Evolutionary conservation across 2,888 invertebrate genomes (phyloP).

Genomic region (Dione vanillae): DNA sequence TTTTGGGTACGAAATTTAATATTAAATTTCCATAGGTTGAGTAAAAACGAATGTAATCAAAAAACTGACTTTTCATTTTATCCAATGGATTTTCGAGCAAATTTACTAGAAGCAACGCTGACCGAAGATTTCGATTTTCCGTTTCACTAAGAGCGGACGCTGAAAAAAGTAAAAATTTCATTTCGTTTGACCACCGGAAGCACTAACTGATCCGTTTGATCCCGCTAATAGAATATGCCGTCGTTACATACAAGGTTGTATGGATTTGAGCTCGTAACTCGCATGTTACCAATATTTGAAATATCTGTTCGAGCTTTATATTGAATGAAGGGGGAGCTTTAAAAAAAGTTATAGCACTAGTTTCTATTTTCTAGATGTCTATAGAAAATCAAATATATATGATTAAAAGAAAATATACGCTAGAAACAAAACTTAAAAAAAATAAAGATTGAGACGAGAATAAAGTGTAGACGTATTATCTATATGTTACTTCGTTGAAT

Average conservation of each 20-base stretch:
- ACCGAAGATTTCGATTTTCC: constrained; percentile 47
- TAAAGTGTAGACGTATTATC: background rate
- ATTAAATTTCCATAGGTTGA: constrained; percentile 4
- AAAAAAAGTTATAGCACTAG: background rate
- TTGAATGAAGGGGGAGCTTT: background rate
- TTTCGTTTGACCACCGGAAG: constrained; percentile 62
- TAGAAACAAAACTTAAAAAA: constrained; percentile 8
- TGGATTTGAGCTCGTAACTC: background rate
- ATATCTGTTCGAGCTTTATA: background rate
- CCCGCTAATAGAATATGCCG: constrained; percentile 61
- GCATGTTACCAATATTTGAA: background rate
- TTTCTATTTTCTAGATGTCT: background rate
- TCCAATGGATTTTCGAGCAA: constrained; percentile 35
- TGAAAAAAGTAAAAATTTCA: constrained; percentile 55
- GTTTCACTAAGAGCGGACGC: constrained; percentile 43
- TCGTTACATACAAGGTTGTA: constrained; percentile 5
- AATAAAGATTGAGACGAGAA: constrained; percentile 8
- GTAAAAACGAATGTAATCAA: constrained; percentile 15
- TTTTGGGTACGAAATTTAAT: background rate
- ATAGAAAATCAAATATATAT: background rate
- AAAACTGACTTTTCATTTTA: constrained; percentile 19
- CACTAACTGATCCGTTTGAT: constrained; percentile 68
- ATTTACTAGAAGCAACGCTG: constrained; percentile 39
- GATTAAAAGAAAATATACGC: background rate
- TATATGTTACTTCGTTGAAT: constrained; percentile 14